Percentiles rank a stretch among this genome's conserved stretches.
Evolutionary conservation across 2,888 invertebrate genomes (phyloP).

Genomic region (Seladonia tumulorum): DNA sequence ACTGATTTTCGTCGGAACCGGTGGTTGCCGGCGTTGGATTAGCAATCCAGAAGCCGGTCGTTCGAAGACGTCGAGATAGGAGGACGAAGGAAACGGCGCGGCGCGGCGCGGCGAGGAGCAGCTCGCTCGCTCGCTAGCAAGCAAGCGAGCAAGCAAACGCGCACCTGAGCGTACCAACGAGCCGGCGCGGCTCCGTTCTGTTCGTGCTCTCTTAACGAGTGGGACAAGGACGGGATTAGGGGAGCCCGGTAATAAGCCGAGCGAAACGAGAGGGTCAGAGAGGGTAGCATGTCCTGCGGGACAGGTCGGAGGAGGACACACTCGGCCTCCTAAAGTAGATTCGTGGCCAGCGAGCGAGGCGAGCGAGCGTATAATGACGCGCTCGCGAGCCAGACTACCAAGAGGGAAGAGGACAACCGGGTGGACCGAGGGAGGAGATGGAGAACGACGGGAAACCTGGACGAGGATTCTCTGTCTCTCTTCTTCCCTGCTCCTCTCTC

Average conservation of each 20-base stretch:
- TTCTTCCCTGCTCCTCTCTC: background rate
- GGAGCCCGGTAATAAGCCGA: constrained; percentile 79
- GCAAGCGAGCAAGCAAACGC: constrained; percentile 17
- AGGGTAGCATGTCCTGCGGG: constrained; percentile 59
- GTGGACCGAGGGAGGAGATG: constrained; percentile 50
- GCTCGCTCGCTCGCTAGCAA: background rate
- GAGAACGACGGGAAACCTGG: constrained; percentile 39
- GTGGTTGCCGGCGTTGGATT: constrained; percentile 59
- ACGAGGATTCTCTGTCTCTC: constrained; percentile 7
- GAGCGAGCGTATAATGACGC: constrained; percentile 82
- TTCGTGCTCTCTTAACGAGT: constrained; percentile 75
- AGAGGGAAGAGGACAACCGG: constrained; percentile 40
- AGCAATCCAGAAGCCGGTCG: constrained; percentile 71
- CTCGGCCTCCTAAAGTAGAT: constrained; percentile 79
- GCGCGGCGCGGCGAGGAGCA: constrained; percentile 58
- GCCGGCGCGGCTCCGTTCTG: constrained; percentile 31
- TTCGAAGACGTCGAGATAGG: constrained; percentile 63
- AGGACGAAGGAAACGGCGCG: constrained; percentile 58
- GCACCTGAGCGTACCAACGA: constrained; percentile 70
- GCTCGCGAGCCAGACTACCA: constrained; percentile 72
- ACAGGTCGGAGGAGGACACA: constrained; percentile 68
- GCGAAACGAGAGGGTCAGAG: constrained; percentile 67
- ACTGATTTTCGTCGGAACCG: constrained; percentile 49
- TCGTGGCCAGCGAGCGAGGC: constrained; percentile 78
- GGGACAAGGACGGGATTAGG: constrained; percentile 80